Base-by-base conservation (phyloP, 2,888 invertebrate genomes). In the Parthenolecanium corni region DNA sequence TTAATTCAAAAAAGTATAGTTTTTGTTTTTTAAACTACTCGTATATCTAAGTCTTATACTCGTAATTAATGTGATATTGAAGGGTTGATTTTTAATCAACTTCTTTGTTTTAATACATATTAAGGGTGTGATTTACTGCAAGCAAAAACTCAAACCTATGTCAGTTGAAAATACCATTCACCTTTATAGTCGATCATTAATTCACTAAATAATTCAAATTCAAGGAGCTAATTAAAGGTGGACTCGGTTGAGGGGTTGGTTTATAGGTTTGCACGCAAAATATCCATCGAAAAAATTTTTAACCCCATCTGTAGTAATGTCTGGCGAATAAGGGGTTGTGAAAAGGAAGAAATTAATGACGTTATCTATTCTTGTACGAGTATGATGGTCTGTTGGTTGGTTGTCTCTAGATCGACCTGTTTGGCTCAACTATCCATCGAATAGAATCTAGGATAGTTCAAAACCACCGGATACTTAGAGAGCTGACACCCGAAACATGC, bases 271-370 rank as follows among this genome's bases (percentile, higher is more conserved):
- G 40, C 53, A 53, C 53, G 53, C 53, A 40, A 53, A 38, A 53
- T 53, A 53, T 40, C 53, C 53, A 38, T 53, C 40, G 40, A 38
- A 53, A 53, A 53, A 38, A 53, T 38, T 40, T 53, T 53, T 23
- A 40, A 40, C 36, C 42, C 40, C 40, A 23, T 36, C 52, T 31
- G 31, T 31, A 31, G 9, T 31, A 31, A 6, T 31, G 9, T 53
- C 40, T 23, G 40, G 40, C 53, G 53, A 31, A 31, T 53, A 38
- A 52, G 38, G 31, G 31, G 31, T 9, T 31, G 9, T 31, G 9
- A 31, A 53, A 53, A 53, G 53, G 53, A 53, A 53, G 53, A 53
- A 53, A 53, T 53, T 53, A 53, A 53, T 38, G 40, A 40, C 53
- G 53, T 53, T 53, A 53, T 53, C 53, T 53, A 53, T 53, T 38